Base-by-base conservation (phyloP, 2,888 invertebrate species). In the Leptarthrus brevirostris region DNA sequence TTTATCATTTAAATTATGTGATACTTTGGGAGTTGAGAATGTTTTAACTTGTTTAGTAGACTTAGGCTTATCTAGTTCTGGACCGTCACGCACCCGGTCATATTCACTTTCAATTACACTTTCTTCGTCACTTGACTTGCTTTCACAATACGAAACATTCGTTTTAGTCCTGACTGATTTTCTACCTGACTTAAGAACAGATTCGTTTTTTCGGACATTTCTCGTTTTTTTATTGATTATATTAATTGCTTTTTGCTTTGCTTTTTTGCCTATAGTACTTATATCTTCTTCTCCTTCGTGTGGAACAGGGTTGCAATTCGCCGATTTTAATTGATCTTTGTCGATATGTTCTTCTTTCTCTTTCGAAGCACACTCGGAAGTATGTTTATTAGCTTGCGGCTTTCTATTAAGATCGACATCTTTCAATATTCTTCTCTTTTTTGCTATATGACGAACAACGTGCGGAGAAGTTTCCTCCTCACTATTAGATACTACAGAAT, bases 401-500 rank as follows among this genome's bases (percentile, higher is more conserved):
- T 70, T 1, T 16, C 16, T 22, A 52, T 30, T 61, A 36, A 26
- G 54, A 10, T 61, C 22, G 30, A 64, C 26, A 40, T 75, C 74
- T 26, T 71, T 44, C 1, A 79, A 72, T 1, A 87, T 73, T 81
- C 86, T 87, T 70, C 87, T 85, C 77, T 88, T 87, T 79, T 90
- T 90, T 1, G 87, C 85, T 40, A 88, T 87, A 61, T 90, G 90
- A 77, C 89, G 86, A 44, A 88, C 80, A 78, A 88, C 85, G 76
- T 6, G 12, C 3, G 77, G 74, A n/a, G 79, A 78, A 2, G 75
- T 74, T 79, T 91, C 91, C 44, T 90, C 89, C 78, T 90, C 92
- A 84, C 92, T 92, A 78, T 91, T 90, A 12, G 84, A 88, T 70
- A 91, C 86, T 75, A 90, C 86, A 82, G 93, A 93, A 79, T 93